Evolutionary conservation across 2,888 invertebrate genomes (phyloP), one percentile per base, ranked within the genome.

Genomic region (Scaptomyza cyrtandrae): DNA sequence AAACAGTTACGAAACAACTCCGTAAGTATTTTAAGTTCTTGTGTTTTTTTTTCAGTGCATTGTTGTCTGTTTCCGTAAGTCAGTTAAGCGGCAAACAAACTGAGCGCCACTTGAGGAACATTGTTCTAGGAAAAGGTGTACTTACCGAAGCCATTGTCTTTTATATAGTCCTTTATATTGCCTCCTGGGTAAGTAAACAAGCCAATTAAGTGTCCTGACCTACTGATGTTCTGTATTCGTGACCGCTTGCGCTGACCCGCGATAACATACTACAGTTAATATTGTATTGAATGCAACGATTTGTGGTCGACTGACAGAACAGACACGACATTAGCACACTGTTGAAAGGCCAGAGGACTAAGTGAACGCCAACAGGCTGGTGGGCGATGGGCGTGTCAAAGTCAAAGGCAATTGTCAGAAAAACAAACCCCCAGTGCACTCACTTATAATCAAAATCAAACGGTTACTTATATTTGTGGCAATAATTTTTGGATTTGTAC

Each of bases 271-370:
- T 85, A 65, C 86, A 85, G 56, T 29, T 29, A 59, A 11, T 13
- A 14, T 39, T 14, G 7, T 3, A 49, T 55, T 27, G 64, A 62
- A 80, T 83, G 88, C 88, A 83, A 88, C 86, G 88, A 84, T 71
- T 88, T 78, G 69, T 55, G 54, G 43, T 54, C 19, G 13, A 29
- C 10, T 19, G 19, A n/a, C 50, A 9, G 14, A 41, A 16, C 16
- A 16, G 1, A 62, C 75, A 66, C 75, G 78, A 71, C 83, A 80
- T 55, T 65, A 43, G 5, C 27, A 35, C 14, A 11, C 35, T 9
- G 29, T 31, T 27, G 16, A 72, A 66, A 72, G 58, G 72, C 24
- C 44, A 71, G 65, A 55, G 41, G 45, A 43, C 50, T 35, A 16
- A 33, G 24, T 14, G 31, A 19, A 1, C 3, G 16, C 29, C 10